Evolutionary conservation across 2,797 vertebrate species (phyloP).

Genomic region (Danio albolineatus): DNA sequence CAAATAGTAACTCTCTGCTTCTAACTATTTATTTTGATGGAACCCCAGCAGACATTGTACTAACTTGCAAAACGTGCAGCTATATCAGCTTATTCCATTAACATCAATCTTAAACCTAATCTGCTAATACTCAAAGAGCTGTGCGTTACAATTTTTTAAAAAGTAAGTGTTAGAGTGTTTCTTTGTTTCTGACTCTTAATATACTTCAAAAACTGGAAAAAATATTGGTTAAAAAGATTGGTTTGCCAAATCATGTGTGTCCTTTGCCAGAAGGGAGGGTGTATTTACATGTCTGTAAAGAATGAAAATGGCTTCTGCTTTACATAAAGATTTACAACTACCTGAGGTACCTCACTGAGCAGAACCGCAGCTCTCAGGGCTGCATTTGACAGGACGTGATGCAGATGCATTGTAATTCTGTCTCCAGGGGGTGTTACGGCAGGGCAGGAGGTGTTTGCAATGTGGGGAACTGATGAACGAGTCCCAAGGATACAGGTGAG

Average conservation of each 20-base stretch:
- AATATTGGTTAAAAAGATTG: conserved; percentile 11
- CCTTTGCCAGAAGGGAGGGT: conserved; percentile 55
- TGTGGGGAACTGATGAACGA: conserved; percentile 76
- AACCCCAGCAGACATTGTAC: too few relatives aligned
- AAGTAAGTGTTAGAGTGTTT: too few relatives aligned
- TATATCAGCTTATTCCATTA: too few relatives aligned
- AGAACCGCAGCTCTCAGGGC: neutral
- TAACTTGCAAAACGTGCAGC: too few relatives aligned
- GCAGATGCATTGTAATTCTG: conserved; percentile 39
- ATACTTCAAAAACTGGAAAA: neutral
- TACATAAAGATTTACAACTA: conserved; percentile 72
- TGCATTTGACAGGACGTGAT: conserved; percentile 49
- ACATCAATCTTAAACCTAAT: too few relatives aligned
- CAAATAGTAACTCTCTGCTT: too few relatives aligned
- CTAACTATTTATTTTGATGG: too few relatives aligned
- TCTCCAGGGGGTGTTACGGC: conserved; percentile 67
- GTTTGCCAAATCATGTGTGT: conserved; percentile 25
- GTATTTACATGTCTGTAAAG: conserved; percentile 76
- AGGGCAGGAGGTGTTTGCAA: conserved; percentile 70
- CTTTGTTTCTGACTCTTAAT: neutral
- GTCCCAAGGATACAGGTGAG: conserved; percentile 76
- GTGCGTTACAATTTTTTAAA: too few relatives aligned
- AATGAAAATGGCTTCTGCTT: conserved; percentile 74
- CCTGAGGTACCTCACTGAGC: neutral
- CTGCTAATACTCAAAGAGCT: too few relatives aligned